These are phyloP conservation scores for Pentamera pediparva DNA, from an alignment of 53 echinoderm and acorn worm genomes.

Conservation along the genomic window DNA sequence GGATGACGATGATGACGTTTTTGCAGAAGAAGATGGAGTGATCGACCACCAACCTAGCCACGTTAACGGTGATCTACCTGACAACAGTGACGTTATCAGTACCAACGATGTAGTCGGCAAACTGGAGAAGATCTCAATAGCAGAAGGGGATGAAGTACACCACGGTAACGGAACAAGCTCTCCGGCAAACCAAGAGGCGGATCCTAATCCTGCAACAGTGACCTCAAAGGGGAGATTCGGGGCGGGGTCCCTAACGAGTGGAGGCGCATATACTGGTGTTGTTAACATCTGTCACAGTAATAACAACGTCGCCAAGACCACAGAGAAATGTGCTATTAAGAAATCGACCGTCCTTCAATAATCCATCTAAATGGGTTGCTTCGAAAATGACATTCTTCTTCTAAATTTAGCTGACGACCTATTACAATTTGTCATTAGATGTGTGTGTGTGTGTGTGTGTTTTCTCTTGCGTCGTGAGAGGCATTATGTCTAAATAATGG, in stretches of 20 bases:
- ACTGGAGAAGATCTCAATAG: background rate
- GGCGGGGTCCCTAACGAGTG: constrained; percentile 67
- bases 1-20: constrained; percentile 22
- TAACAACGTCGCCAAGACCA: background rate
- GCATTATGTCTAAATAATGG: too few relatives aligned
- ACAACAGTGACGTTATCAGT: constrained; percentile 1
- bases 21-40: background rate
- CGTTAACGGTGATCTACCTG: background rate
- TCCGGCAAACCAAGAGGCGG: background rate
- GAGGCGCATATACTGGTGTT: constrained; percentile 86
- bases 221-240: constrained; percentile 90
- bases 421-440: too few relatives aligned
- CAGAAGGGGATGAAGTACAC: too few relatives aligned
- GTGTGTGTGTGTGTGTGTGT: too few relatives aligned
- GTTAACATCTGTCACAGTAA: constrained; percentile 80
- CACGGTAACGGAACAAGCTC: constrained; percentile 20
- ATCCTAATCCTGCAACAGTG: constrained; percentile 44
- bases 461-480: too few relatives aligned
- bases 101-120: background rate
- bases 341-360: too few relatives aligned
- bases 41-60: background rate
- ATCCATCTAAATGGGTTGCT: too few relatives aligned
- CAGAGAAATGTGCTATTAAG: too few relatives aligned
- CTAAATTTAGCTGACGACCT: too few relatives aligned
- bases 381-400: too few relatives aligned